Evolutionary conservation across 2,113 vertebrate genomes (phyloP), one percentile per base, ranked within the genome.

Genomic region (Ochotona princeps): DNA sequence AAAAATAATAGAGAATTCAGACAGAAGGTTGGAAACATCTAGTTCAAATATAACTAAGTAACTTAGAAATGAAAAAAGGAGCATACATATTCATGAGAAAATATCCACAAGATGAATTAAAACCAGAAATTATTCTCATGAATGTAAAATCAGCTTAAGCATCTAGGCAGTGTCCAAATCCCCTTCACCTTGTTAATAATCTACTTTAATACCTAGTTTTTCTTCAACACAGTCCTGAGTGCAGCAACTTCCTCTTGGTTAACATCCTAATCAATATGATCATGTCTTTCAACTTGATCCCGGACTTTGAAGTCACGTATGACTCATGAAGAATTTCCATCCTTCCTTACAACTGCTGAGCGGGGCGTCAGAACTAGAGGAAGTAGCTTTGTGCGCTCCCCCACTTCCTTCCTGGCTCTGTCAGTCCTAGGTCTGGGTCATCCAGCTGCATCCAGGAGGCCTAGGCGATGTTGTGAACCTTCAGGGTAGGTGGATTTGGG

Each of bases 391-490:
- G 28, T 70, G 26, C 30, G 67, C 65, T 60, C n/a, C 30, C 57
- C 44, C 10, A 54, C 73, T 89, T 96, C 96, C 95, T 96, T 96
- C 95, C 93, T 94, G 82, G 65, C 75, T 49, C 60, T 78, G 90
- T 82, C 84, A 49, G 65, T 96, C 81, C 74, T 79, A 63, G 80
- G 93, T 86, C 83, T 89, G 87, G 94, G 92, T 96, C 90, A 96
- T 70, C 92, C 95, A 96, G 96, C 92, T 96, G 96, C 85, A 76
- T 92, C 95, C 92, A 95, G 85, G 28, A 74, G 69, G 78, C 96
- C 32, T 88, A 90, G 74, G 93, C 94, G 92, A 93, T 82, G 26
- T 63, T 3, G 1, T 44, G 78, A 74, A 67, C 69, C 35, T 89
- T 80, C 7, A 47, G 28, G 78, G 76, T 61, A 72, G 90, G 47